These are phyloP conservation scores for Dendroctonus ponderosae DNA, from an alignment of 1,140 invertebrate species.

Conservation along the genomic window DNA sequence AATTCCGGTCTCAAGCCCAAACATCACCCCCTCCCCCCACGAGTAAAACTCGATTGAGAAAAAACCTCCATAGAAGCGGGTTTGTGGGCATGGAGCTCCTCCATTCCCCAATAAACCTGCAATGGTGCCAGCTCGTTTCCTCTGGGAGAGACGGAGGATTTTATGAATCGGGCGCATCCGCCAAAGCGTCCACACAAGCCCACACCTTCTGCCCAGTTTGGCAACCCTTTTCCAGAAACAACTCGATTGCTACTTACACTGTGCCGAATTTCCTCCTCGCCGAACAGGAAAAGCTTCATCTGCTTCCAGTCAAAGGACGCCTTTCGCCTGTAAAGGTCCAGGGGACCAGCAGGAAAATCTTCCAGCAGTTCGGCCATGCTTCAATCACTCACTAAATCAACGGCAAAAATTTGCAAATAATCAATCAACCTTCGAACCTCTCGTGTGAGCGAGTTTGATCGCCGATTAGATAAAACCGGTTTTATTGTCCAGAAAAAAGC, in stretches of 20 bases:
- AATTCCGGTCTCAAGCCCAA: too few species aligned
- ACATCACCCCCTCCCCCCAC: too few species aligned
- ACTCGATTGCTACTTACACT: conserved; percentile 56
- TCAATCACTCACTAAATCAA: not conserved
- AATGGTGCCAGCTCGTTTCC: too few species aligned
- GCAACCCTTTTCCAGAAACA: not conserved
- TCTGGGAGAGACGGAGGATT: too few species aligned
- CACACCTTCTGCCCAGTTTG: too few species aligned
- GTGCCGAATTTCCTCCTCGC: conserved; percentile 66
- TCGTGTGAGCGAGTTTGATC: not conserved
- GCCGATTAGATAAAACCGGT: not conserved
- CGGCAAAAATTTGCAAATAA: not conserved
- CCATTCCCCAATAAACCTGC: too few species aligned
- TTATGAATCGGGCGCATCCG: too few species aligned
- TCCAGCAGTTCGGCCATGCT: conserved; percentile 23
- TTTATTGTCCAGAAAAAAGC: too few species aligned
- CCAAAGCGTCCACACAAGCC: too few species aligned
- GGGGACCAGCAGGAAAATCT: conserved; percentile 64
- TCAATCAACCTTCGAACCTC: not conserved
- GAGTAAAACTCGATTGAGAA: too few species aligned
- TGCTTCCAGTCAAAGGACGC: conserved; percentile 78
- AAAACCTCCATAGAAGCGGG: too few species aligned
- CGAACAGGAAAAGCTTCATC: conserved; percentile 69
- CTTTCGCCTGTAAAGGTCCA: conserved; percentile 68
- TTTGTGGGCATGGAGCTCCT: too few species aligned